Evolutionary conservation across 2,113 vertebrate genomes (phyloP).

Genomic region (Rhinolophus ferrumequinum): DNA sequence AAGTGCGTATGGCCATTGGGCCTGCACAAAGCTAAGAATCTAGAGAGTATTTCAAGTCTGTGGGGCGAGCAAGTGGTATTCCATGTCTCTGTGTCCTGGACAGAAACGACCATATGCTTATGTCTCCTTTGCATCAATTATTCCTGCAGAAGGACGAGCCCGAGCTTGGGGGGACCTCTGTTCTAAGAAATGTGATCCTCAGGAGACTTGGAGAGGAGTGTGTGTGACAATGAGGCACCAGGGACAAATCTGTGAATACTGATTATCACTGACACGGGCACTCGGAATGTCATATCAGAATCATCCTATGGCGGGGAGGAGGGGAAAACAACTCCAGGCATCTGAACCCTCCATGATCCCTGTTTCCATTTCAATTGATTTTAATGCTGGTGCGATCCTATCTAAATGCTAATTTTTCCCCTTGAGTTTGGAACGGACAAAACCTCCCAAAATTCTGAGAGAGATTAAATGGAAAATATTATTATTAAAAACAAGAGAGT

Average conservation of each 20-base stretch:
- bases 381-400: slow-evolving; percentile 75
- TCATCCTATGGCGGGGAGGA: not conserved
- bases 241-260: not conserved
- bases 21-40: not conserved
- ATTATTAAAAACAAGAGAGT: slow-evolving; percentile 72
- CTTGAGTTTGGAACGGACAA: slow-evolving; percentile 69
- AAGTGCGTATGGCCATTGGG: not conserved
- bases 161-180: not conserved
- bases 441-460: slow-evolving; percentile 66
- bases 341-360: not conserved
- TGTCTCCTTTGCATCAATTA: not conserved
- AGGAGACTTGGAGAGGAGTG: not conserved
- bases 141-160: not conserved
- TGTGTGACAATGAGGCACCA: not conserved
- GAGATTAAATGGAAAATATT: slow-evolving; percentile 79
- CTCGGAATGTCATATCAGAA: not conserved
- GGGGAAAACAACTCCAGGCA: not conserved
- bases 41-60: not conserved
- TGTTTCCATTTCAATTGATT: slow-evolving; percentile 71
- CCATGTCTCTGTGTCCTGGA: not conserved
- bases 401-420: slow-evolving; percentile 82
- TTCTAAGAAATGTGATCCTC: not conserved
- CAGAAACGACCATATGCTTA: not conserved
- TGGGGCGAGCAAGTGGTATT: not conserved
- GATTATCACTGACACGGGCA: not conserved